phyloP scores from a whole-genome alignment of 2,888 invertebrate genomes.

The Phrixothrix hirtus region DNA sequence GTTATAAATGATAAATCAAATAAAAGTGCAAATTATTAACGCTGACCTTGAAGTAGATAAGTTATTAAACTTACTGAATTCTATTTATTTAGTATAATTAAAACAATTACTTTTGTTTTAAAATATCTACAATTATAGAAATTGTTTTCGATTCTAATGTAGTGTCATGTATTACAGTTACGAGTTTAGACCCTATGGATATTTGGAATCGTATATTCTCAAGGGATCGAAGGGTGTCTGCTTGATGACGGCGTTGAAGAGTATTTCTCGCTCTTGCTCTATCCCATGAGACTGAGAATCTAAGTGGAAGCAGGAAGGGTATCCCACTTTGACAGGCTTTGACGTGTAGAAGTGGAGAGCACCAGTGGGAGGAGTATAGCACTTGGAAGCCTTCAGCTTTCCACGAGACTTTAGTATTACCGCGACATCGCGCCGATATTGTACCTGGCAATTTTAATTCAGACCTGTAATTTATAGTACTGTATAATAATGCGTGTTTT shows the following conservation, averaged over 20 bases:
- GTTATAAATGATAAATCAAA: too few relatives aligned
- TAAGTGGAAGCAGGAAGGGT: constrained; percentile 37
- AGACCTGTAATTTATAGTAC: too few relatives aligned
- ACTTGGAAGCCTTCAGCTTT: constrained; percentile 45
- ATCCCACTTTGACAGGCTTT: constrained; percentile 49
- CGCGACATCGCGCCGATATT: constrained; percentile 38
- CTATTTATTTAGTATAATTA: too few relatives aligned
- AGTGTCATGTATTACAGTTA: background rate
- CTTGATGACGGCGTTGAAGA: constrained; percentile 48
- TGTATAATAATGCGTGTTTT: too few relatives aligned
- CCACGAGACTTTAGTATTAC: constrained; percentile 46
- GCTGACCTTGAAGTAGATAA: too few relatives aligned
- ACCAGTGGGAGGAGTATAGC: constrained; percentile 53
- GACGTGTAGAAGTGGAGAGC: constrained; percentile 44
- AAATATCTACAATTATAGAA: background rate
- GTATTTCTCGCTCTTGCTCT: constrained; percentile 45
- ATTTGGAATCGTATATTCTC: constrained; percentile 33
- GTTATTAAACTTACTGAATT: too few relatives aligned
- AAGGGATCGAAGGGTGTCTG: constrained; percentile 40
- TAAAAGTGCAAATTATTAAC: too few relatives aligned
- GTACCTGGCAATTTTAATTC: too few relatives aligned
- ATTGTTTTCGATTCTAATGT: too few relatives aligned
- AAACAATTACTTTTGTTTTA: too few relatives aligned
- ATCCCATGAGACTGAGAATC: constrained; percentile 42
- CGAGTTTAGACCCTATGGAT: constrained; percentile 10